Base-by-base conservation (phyloP, 23 tunicate genomes). In the Corella eumyota region DNA sequence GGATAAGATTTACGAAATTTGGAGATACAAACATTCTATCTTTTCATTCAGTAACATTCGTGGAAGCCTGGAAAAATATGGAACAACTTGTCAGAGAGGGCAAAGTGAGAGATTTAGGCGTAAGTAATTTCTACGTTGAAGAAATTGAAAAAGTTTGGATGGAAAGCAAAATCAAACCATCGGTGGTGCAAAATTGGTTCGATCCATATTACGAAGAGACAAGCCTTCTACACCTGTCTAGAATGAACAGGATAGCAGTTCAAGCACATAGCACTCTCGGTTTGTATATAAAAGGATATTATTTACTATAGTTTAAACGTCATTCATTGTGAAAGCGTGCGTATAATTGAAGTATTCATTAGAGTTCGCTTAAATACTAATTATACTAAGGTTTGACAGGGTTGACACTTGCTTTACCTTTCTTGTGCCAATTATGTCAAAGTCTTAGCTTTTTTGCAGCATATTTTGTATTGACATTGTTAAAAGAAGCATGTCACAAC, bases 101-200 rank as follows among this genome's bases (percentile, higher is more conserved):
- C 4, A 21, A 58, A 6, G 49, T 70, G 22, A 49, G 64, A 9
- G 62, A 37, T 32, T 26, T 70, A 27, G 76, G 76, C 27, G 55
- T 70, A 6, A 70, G 76, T 54, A 70, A 70, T 25, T 45, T 60
- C 0, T 70, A 45, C 63, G 45, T 25, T 11, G 66, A 70, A 44
- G 66, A 70, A 45, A 44, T 70, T 30, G 56, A 55, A 30, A 70
- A 70, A 13, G 32, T 70, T 6, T 36, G 48, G 62, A 58, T 55
- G 20, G 57, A 55, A 0, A 58, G 52, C 9, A 32, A 32, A 27
- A 47, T 44, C 25, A 66, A 37, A 4, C 59, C 60, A 13, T 70
- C 76, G n/a, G 66, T 70, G 36, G 13, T 70, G 32, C 76, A 70
- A 58, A 70, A 70, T 40, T 70, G 76, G 76, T 59, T 70, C 21